Conservation (phyloP, 2,888 invertebrate genomes). For the Tetragnatha montana region DNA sequence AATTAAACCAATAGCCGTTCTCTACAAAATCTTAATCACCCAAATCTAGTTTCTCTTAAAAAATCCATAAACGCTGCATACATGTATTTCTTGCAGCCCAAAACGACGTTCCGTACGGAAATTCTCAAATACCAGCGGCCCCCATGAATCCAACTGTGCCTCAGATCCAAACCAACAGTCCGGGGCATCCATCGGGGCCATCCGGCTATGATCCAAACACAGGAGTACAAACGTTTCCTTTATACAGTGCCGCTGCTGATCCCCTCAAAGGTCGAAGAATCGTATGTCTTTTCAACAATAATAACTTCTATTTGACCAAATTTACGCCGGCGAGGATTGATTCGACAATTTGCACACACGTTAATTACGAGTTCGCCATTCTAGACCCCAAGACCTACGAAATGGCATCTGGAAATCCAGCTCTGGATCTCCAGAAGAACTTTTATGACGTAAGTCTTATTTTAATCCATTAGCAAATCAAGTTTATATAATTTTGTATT, state of each 20-base stretch:
- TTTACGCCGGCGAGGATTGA: slow-evolving; percentile 89
- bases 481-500: neutral
- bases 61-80: too few species aligned
- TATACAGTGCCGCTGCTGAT: neutral
- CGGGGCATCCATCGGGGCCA: neutral
- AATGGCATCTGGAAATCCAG: slow-evolving; percentile 19
- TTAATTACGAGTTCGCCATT: slow-evolving; percentile 91
- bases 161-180: neutral
- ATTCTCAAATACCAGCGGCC: neutral
- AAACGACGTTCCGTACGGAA: neutral
- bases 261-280: slow-evolving; percentile 75
- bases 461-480: neutral
- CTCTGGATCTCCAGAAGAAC: slow-evolving; percentile 12
- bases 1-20: too few species aligned
- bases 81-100: neutral
- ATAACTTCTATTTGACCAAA: slow-evolving; percentile 94
- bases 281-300: slow-evolving; percentile 98
- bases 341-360: slow-evolving; percentile 87
- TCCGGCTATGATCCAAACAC: neutral
- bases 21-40: too few species aligned
- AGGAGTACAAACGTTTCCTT: neutral
- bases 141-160: neutral
- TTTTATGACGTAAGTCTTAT: slow-evolving; percentile 84
- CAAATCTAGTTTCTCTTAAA: too few species aligned
- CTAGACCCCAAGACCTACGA: slow-evolving; percentile 78